Evolutionary conservation across 2,113 vertebrate species (phyloP), one percentile per base, ranked within the genome.

Genomic region (Phasianus colchicus): DNA sequence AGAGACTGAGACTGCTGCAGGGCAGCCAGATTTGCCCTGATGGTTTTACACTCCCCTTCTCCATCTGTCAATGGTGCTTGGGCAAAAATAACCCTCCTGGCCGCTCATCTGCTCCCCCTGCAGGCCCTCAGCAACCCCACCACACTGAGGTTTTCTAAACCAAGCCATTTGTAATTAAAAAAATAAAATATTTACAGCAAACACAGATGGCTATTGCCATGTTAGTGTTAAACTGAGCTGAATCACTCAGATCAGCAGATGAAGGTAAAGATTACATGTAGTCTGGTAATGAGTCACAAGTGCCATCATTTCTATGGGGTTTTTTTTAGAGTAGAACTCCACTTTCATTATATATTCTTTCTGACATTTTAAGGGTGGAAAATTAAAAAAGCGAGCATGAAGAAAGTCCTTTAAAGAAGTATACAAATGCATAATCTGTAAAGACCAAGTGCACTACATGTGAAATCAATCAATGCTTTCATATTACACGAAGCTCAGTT

Each of bases 161-260:
- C 82, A 64, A 94, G 67, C 34, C 82, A 86, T 83, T 96, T 96
- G 85, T 67, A 96, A 96, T 95, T 90, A 95, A 96, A 95, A 95
- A 96, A 95, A 55, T 77, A 92, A 93, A 96, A 96, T 96, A 96
- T 95, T 96, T 90, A 96, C 94, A 95, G 93, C 85, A 96, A 97
- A 96, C 94, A 97, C 95, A 96, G 94, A 96, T 96, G 95, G 88
- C 82, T 95, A 80, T 74, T 93, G 94, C 75, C 93, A 97, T 95
- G 94, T 86, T 93, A 92, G 67, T 81, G 83, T 92, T 94, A 86
- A 94, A 90, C 73, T 60, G 61, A 94, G 93, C 86, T 96, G 95
- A 95, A 95, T 96, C 94, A 96, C 93, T 65, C 89, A 81, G 89
- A 96, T 80, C 38, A 91, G 76, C 91, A 93, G 88, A 95, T 95